These are phyloP conservation scores for Drosophila malerkotliana DNA, from an alignment of 1,140 invertebrate genomes.

Conservation along the genomic window DNA sequence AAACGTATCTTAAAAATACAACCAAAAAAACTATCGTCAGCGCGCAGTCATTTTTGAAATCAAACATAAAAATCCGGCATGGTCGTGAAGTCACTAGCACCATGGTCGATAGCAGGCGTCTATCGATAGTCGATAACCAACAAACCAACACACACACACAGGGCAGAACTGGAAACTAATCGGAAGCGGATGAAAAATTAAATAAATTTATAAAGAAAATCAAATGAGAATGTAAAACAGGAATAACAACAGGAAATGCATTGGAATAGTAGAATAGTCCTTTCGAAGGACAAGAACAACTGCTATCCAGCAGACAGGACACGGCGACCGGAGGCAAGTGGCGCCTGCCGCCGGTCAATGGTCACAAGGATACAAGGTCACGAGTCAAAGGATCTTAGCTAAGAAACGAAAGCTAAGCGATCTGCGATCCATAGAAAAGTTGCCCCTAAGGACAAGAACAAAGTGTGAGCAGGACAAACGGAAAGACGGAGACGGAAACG, in stretches of 20 bases:
- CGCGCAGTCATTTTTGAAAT: constrained; percentile 28
- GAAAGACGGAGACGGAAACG: constrained; percentile 16
- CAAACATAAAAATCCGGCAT: constrained; percentile 60
- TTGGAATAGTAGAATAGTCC: constrained; percentile 3
- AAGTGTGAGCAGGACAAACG: constrained; percentile 40
- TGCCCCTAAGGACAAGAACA: constrained; percentile 45
- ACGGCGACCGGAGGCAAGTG: constrained; percentile 14
- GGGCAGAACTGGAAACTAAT: constrained; percentile 25
- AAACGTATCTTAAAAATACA: constrained; percentile 76
- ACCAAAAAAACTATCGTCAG: constrained; percentile 81
- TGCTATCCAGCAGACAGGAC: constrained; percentile 21
- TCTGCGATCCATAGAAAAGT: constrained; percentile 42
- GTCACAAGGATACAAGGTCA: constrained; percentile 43
- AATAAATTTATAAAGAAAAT: background rate
- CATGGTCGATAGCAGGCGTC: constrained; percentile 38
- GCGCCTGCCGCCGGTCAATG: constrained; percentile 30
- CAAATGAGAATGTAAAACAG: background rate
- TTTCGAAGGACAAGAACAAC: background rate
- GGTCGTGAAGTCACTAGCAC: background rate
- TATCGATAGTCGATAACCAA: constrained; percentile 27
- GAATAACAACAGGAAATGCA: constrained; percentile 3
- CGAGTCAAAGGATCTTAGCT: constrained; percentile 27
- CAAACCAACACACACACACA: constrained; percentile 19
- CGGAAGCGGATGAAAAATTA: constrained; percentile 1
- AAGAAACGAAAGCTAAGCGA: constrained; percentile 1